phyloP scores from a whole-genome alignment of 2,888 invertebrate species.

The Dione juno region DNA sequence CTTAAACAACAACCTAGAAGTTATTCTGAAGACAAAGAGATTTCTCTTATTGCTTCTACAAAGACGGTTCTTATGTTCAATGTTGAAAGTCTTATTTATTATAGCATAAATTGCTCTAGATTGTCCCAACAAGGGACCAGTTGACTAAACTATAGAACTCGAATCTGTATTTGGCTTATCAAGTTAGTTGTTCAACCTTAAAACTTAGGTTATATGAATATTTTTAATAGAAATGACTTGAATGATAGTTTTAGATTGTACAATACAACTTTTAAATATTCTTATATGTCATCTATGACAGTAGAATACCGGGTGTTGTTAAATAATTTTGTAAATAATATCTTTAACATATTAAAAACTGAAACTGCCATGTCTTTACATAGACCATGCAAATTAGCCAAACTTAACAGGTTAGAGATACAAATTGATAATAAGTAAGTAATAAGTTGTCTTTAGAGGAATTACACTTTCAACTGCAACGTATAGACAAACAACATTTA shows the following conservation, averaged over 20 bases:
- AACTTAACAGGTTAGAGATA: too few relatives aligned
- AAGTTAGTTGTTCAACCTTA: not conserved
- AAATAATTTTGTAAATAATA: too few relatives aligned
- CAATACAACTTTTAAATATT: too few relatives aligned
- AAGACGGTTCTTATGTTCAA: conserved; percentile 26
- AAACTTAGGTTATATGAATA: not conserved
- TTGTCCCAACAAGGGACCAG: conserved; percentile 60
- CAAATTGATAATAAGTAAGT: too few relatives aligned
- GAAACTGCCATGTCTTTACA: too few relatives aligned
- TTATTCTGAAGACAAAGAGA: conserved; percentile 7
- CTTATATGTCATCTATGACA: not conserved
- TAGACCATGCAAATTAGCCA: too few relatives aligned
- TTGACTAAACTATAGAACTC: conserved; percentile 57
- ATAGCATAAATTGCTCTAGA: conserved; percentile 53
- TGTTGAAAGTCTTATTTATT: conserved; percentile 38
- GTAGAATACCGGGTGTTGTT: too few relatives aligned
- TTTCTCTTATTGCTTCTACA: conserved; percentile 16
- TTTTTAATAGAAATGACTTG: not conserved
- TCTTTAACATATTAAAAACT: too few relatives aligned
- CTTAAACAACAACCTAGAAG: not conserved
- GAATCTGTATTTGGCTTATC: conserved; percentile 49
- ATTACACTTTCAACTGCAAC: too few relatives aligned
- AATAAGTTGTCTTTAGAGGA: too few relatives aligned
- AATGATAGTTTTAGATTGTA: not conserved
- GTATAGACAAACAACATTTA: too few relatives aligned